Evolutionary conservation across 2,888 invertebrate species (phyloP), one percentile per base, ranked within the genome.

Genomic region (Galeruca laticollis): DNA sequence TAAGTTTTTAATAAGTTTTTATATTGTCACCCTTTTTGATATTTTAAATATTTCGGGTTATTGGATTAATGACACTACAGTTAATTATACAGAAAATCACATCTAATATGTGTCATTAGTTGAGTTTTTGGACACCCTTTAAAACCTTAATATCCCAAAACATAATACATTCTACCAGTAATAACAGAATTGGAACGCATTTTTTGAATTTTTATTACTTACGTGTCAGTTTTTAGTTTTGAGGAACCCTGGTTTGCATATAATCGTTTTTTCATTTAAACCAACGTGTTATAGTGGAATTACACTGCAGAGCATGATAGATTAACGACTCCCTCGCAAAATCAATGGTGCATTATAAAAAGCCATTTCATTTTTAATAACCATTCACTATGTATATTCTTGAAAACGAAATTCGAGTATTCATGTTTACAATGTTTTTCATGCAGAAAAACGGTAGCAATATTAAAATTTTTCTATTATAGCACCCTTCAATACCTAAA

Each of bases 211-310:
- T 18, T 47, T 9, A 18, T 47, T 47, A 47, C 47, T 47, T 47
- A 47, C 47, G 47, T 47, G 15, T 47, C n/a, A n/a, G 13, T 51
- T 51, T 51, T 51, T 20, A 51, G 11, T 51, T 18, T 51, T 51
- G 8, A 51, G 4, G 52, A 26, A 52, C 49, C 15, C 49, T 51
- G 49, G 49, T 20, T 51, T 51, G 40, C 4, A 40, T 40, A 9
- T 11, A 20, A 51, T 10, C 49, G 21, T 21, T 51, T 51, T 49
- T 20, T 20, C 8, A 49, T 15, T n/a, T n/a, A 51, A 18, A 51
- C 11, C 49, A 3, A 20, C 21, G 10, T 33, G 5, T 60, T 60
- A 35, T 2, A 40, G 60, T n/a, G 40, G 60, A 51, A 51, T 51
- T 51, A 51, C 18, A 51, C 40, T 40, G 20, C 49, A 18, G 0